Evolutionary conservation across 2,797 vertebrate genomes (phyloP).

Genomic region (Pantherophis vulpinus): DNA sequence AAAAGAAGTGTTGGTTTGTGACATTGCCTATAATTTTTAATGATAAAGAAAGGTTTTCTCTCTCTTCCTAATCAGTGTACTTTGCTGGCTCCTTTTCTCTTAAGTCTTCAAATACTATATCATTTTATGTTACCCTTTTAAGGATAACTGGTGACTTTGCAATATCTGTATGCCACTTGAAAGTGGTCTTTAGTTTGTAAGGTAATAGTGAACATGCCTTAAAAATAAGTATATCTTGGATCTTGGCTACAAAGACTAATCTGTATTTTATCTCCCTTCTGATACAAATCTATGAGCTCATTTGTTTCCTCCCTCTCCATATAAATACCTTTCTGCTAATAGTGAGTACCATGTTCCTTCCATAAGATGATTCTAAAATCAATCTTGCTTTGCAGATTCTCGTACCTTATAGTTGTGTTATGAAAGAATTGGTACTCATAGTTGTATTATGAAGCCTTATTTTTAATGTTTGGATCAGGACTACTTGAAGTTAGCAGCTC

Average conservation of each 20-base stretch:
- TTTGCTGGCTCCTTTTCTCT: neutral
- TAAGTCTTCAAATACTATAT: neutral
- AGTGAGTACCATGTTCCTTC: accelerated
- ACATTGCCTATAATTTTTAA: neutral
- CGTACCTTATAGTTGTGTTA: neutral
- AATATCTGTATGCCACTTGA: accelerated
- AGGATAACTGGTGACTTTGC: neutral
- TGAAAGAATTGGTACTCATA: neutral
- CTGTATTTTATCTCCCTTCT: neutral
- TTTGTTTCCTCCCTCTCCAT: neutral
- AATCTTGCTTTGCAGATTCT: neutral
- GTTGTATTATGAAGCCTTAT: neutral
- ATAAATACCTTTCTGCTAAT: too few relatives aligned
- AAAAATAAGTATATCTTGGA: neutral
- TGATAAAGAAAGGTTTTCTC: neutral
- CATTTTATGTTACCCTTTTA: neutral
- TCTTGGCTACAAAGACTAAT: neutral
- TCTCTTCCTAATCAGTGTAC: neutral
- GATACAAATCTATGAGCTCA: neutral
- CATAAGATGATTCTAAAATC: neutral
- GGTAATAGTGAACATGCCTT: neutral
- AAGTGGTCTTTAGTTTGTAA: neutral
- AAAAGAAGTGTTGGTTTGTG: conserved; percentile 21
- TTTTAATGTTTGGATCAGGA: neutral
- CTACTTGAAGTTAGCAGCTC: neutral